phyloP scores from a whole-genome alignment of 2,888 invertebrate species.

The Eupithecia insigniata region DNA sequence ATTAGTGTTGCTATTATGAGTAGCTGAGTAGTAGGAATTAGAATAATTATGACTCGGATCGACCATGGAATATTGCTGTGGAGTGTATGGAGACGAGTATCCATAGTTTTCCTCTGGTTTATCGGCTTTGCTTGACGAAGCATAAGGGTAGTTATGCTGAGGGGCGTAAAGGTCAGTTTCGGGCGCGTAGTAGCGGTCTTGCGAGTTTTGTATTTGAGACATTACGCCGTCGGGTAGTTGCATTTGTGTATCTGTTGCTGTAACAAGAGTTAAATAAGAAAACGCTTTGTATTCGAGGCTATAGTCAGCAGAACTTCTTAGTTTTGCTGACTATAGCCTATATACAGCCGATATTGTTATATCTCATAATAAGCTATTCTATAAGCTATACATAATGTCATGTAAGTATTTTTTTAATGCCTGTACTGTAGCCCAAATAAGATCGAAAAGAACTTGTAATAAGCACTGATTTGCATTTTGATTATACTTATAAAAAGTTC shows the following conservation, averaged over 20 bases:
- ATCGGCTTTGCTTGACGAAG: constrained; percentile 58
- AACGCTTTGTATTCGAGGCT: not conserved
- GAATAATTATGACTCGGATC: constrained; percentile 64
- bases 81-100: constrained; percentile 68
- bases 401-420: not conserved
- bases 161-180: constrained; percentile 61
- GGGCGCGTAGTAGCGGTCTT: constrained; percentile 66
- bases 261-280: constrained; percentile 45
- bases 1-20: constrained; percentile 59
- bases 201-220: constrained; percentile 62
- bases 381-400: too few relatives aligned
- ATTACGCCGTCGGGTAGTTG: constrained; percentile 73
- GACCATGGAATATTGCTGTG: constrained; percentile 63
- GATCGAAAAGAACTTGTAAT: too few relatives aligned
- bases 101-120: constrained; percentile 66
- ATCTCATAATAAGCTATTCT: too few relatives aligned
- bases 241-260: constrained; percentile 73
- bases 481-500: not conserved
- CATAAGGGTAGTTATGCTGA: constrained; percentile 60
- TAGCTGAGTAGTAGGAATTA: constrained; percentile 70
- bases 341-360: too few relatives aligned
- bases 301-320: not conserved
- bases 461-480: not conserved
- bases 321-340: too few relatives aligned
- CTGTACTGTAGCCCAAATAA: not conserved